Conservation (phyloP, 2,888 invertebrate species). For the Macrophya annulata region DNA sequence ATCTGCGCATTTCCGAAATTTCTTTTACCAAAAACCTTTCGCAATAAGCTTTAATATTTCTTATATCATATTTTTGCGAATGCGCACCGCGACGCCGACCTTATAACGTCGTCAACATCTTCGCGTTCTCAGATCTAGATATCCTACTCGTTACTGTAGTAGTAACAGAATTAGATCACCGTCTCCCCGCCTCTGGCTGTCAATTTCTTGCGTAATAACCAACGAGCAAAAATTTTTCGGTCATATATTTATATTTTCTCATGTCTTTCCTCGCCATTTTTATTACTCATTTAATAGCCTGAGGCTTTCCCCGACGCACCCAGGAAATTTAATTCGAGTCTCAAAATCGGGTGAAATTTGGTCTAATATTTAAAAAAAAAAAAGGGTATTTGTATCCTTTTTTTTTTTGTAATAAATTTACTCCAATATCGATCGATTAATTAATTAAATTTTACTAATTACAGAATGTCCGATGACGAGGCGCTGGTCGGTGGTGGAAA, state of each 20-base stretch:
- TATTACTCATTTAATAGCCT: neutral
- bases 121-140: neutral
- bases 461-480: constrained; percentile 73
- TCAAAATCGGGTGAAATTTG: neutral
- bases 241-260: constrained; percentile 19
- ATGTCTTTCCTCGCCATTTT: neutral
- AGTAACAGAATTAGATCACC: constrained; percentile 25
- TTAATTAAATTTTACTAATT: constrained; percentile 27
- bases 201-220: constrained; percentile 27
- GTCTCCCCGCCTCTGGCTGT: neutral
- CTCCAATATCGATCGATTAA: neutral
- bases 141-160: neutral
- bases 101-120: constrained; percentile 10
- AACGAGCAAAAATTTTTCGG: neutral
- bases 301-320: neutral
- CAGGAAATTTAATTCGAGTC: too few species aligned
- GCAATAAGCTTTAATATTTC: neutral
- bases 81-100: neutral
- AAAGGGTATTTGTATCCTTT: too few species aligned
- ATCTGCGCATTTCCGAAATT: neutral
- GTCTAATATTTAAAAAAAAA: too few species aligned
- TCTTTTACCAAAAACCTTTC: too few species aligned
- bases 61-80: neutral
- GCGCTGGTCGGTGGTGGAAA: constrained; percentile 76
- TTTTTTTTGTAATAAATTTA: neutral